A percentile compares a stretch with the other conserved stretches of the same genome.
Conservation (phyloP, 1,140 invertebrate species). For the Antheraea pernyi region DNA sequence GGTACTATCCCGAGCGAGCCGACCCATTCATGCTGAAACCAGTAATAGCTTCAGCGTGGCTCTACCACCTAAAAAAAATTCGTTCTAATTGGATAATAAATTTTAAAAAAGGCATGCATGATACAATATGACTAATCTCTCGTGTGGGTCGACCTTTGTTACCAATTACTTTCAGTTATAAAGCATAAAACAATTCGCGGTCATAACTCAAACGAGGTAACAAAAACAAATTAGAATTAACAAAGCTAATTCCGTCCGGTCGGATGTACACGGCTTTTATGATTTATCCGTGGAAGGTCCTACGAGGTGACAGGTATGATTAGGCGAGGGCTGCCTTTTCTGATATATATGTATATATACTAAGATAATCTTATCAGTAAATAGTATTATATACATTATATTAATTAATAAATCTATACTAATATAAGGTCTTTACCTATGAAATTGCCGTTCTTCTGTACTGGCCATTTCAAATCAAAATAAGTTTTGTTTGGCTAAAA, state of each 20-base stretch:
- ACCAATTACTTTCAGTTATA: conserved; percentile 16
- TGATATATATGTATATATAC: neutral
- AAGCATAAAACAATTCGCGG: conserved; percentile 24
- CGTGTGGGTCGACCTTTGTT: conserved; percentile 4
- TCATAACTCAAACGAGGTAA: conserved; percentile 27
- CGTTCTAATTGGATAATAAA: neutral
- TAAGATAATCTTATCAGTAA: no score
- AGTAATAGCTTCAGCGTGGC: no score
- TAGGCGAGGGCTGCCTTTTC: conserved; percentile 2
- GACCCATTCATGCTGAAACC: no score
- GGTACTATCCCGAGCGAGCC: no score
- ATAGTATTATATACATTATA: no score
- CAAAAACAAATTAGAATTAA: conserved; percentile 39
- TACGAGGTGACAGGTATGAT: conserved; percentile 10
- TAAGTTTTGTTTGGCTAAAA: no score
- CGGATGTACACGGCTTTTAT: conserved; percentile 33
- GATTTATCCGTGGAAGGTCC: conserved; percentile 31
- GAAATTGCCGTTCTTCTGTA: no score
- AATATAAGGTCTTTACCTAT: no score
- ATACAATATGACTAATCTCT: neutral
- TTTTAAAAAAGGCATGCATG: neutral
- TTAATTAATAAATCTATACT: no score
- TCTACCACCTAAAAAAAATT: no score
- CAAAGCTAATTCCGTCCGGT: conserved; percentile 33
- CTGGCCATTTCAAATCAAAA: no score